A percentile compares a stretch with the other conserved stretches of the same genome.
These are phyloP conservation scores for Drosophila koepferae DNA, from an alignment of 2,888 invertebrate species.

Conservation along the genomic window DNA sequence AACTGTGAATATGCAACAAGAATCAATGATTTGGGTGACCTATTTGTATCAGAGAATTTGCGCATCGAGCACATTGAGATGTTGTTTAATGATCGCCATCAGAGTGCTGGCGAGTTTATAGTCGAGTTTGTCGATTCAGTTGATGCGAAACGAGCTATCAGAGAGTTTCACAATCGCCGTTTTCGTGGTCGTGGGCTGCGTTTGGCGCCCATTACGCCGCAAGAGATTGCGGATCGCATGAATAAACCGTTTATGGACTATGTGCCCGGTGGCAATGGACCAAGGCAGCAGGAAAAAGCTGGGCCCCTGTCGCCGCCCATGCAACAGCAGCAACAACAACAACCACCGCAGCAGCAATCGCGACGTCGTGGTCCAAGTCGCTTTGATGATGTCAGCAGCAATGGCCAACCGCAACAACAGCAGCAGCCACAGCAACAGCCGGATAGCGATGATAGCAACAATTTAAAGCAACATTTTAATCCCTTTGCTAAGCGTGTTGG, in stretches of 20 bases:
- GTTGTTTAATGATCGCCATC: slow-evolving; percentile 89
- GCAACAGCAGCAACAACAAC: slow-evolving; percentile 8
- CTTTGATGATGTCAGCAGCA: slow-evolving; percentile 50
- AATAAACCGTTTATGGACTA: slow-evolving; percentile 83
- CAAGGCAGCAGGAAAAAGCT: slow-evolving; percentile 20
- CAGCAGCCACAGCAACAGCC: slow-evolving; percentile 8
- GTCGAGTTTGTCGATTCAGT: slow-evolving; percentile 91
- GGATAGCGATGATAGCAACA: slow-evolving; percentile 43
- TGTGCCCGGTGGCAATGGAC: slow-evolving; percentile 75
- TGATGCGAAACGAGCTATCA: slow-evolving; percentile 87
- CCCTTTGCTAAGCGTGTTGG: slow-evolving; percentile 55
- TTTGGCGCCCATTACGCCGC: slow-evolving; percentile 86
- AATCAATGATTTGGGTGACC: slow-evolving; percentile 92
- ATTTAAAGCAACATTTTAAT: slow-evolving; percentile 63
- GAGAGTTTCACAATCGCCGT: slow-evolving; percentile 79
- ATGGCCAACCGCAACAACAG: background rate
- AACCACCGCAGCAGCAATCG: slow-evolving; percentile 17
- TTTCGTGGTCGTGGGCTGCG: slow-evolving; percentile 85
- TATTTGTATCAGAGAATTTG: slow-evolving; percentile 91
- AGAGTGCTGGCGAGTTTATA: slow-evolving; percentile 93
- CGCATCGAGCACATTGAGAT: slow-evolving; percentile 92
- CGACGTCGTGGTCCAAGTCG: slow-evolving; percentile 71
- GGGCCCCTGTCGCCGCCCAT: slow-evolving; percentile 3
- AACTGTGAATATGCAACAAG: slow-evolving; percentile 91
- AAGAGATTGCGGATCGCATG: slow-evolving; percentile 87